Evolutionary conservation across 2,113 vertebrate genomes (phyloP).

Genomic region (Silurus asotus): DNA sequence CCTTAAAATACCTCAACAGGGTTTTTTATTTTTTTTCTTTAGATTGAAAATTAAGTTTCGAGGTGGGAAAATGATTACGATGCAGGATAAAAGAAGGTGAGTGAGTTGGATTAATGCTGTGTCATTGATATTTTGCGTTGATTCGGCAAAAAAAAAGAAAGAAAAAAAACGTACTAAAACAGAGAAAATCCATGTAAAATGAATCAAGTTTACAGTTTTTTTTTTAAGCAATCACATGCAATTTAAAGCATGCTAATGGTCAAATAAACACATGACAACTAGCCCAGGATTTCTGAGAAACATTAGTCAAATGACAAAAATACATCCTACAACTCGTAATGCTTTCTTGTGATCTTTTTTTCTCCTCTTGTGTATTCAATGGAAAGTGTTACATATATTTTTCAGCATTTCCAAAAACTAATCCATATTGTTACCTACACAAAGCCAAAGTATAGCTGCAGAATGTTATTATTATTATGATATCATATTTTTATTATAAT

Average conservation of each 20-base stretch:
- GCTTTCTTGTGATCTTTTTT: not conserved
- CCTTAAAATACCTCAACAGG: constrained; percentile 55
- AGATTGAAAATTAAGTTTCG: too few species aligned
- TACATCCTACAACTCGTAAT: too few species aligned
- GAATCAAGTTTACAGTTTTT: not conserved
- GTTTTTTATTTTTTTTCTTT: constrained; percentile 27
- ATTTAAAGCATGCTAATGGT: not conserved
- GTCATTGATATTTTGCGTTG: not conserved
- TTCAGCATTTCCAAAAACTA: not conserved
- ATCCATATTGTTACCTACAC: not conserved
- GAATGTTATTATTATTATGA: not conserved
- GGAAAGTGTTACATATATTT: not conserved
- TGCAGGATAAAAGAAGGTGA: not conserved
- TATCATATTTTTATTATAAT: not conserved
- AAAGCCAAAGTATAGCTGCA: not conserved
- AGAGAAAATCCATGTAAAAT: not conserved
- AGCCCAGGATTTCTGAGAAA: not conserved
- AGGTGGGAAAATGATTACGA: not conserved
- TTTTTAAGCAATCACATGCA: not conserved
- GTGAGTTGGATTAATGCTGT: not conserved
- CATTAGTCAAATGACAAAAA: not conserved
- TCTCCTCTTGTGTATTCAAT: not conserved
- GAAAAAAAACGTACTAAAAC: not conserved
- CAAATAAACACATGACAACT: not conserved
- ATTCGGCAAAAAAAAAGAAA: constrained; percentile 24